A percentile compares a stretch with the other conserved stretches of the same genome.
Conservation (phyloP, 2,797 vertebrate genomes). For the Sebastes matsubarae region DNA sequence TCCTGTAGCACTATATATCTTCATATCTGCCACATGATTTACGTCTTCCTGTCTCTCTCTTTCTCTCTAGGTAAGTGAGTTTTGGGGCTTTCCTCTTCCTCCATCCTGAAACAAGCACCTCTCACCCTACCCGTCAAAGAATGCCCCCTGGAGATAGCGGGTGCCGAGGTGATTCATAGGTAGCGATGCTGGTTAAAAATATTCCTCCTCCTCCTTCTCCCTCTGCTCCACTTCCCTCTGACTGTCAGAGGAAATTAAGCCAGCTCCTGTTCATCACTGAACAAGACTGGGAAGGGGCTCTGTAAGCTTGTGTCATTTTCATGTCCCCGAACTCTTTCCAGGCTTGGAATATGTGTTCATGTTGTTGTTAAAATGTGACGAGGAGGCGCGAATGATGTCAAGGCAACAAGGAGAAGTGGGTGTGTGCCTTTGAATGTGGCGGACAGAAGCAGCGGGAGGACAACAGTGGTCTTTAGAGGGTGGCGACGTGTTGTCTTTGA, state of each 20-base stretch:
- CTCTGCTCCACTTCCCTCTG: conserved; percentile 46
- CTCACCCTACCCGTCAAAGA: conserved; percentile 55
- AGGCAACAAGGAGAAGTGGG: conserved; percentile 22
- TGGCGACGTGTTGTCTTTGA: conserved; percentile 34
- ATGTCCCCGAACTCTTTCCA: conserved; percentile 62
- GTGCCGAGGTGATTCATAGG: conserved; percentile 71
- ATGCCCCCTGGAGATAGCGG: conserved; percentile 62
- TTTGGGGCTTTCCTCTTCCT: conserved; percentile 60
- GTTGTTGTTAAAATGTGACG: conserved; percentile 42
- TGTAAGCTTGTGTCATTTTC: conserved; percentile 68
- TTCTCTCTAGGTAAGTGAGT: conserved; percentile 80
- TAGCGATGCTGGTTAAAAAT: conserved; percentile 66
- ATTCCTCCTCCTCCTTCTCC: conserved; percentile 61
- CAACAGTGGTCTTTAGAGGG: conserved; percentile 25
- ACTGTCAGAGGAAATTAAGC: conserved; percentile 67
- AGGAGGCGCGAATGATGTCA: conserved; percentile 41
- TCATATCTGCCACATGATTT: conserved; percentile 29
- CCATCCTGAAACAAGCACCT: conserved; percentile 62
- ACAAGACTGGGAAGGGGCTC: conserved; percentile 44
- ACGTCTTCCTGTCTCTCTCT: conserved; percentile 42
- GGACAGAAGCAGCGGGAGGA: conserved; percentile 17
- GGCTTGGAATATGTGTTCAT: conserved; percentile 53
- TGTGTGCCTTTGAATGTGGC: conserved; percentile 2
- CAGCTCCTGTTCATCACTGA: conserved; percentile 40
- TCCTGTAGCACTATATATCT: background rate